Base-by-base conservation (phyloP, 1,140 invertebrate species). In the Plectrocnemia conspersa region DNA sequence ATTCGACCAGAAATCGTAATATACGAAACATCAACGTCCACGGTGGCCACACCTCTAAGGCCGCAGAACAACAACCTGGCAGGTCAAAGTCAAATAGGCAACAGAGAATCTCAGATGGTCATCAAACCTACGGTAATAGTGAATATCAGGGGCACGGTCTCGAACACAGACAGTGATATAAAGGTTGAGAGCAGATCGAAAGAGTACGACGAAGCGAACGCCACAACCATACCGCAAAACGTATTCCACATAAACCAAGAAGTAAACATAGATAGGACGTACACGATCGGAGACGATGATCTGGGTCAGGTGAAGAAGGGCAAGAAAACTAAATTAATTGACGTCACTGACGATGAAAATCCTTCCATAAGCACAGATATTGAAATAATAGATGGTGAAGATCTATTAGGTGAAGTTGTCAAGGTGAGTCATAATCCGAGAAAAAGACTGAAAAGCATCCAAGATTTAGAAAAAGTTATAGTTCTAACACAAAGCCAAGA, bases 181-280 rank as follows among this genome's bases (percentile, higher is more conserved):
- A 66, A 62, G 53, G 49, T 75, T 2, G 67, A 71, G 50, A 66
- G 64, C 40, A 63, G 65, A 45, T 61, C 61, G 3, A 63, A 62
- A 38, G 44, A 62, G n/a, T n/a, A n/a, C n/a, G 66, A 66, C 21
- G 48, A 64, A 19, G 66, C 62, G 15, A 49, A 42, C 16, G 27
- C 19, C 11, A 22, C 47, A n/a, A 52, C 62, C 25, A 47, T 62
- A 15, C 64, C 66, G 15, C 62, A 65, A 21, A 74, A 70, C 48
- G 59, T 74, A 44, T 74, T 74, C 50, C 68, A 74, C 56, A 74
- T 74, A 11, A 73, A 71, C 40, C 72, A 75, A 63, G 71, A 73
- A 52, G 64, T 75, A 11, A 72, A 72, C 48, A 38, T 75, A 11
- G 69, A 72, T 22, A 66, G 63, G 36, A 55, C 61, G n/a, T 59